These are phyloP conservation scores for Luscinia megarhynchos DNA, from an alignment of 2,797 vertebrate species.

Conservation along the genomic window DNA sequence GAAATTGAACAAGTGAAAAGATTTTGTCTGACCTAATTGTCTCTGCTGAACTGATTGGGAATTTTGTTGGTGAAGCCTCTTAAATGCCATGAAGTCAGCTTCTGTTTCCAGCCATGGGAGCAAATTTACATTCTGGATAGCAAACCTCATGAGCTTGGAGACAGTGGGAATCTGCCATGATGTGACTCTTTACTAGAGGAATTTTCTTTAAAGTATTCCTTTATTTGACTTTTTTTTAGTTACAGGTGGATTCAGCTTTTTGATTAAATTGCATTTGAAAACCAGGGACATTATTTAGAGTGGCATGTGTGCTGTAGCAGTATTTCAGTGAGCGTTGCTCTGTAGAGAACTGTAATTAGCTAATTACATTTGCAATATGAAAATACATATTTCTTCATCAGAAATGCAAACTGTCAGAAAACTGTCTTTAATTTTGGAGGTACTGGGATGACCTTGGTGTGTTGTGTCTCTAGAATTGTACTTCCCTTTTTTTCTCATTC, in stretches of 20 bases:
- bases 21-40: background rate
- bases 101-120: background rate
- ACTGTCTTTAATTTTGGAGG: background rate
- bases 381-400: background rate
- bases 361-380: background rate
- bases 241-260: background rate
- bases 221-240: background rate
- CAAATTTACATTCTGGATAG: background rate
- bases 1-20: background rate
- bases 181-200: background rate
- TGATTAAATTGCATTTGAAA: background rate
- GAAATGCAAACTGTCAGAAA: background rate
- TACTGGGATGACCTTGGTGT: accelerated
- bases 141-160: accelerated
- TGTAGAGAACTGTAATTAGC: background rate
- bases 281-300: background rate
- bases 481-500: background rate
- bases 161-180: background rate
- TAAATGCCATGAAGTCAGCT: background rate
- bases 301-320: background rate
- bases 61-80: background rate
- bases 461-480: background rate
- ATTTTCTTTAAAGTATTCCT: background rate
- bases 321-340: background rate
- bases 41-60: background rate